Evolutionary conservation across 2,888 invertebrate species (phyloP).

Genomic region (Sphaerophoria taeniata): DNA sequence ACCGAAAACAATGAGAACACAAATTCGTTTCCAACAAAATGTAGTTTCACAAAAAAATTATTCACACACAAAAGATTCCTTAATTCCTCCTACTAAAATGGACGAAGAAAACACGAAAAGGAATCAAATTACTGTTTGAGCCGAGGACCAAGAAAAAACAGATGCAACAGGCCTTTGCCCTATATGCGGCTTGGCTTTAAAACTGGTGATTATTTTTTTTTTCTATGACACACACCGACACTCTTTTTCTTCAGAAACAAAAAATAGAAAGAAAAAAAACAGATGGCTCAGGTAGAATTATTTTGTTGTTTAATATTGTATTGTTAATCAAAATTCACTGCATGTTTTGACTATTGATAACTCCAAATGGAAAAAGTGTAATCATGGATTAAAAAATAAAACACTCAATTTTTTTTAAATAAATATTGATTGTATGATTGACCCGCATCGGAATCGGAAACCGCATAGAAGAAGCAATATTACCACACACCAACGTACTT

Average conservation of each 20-base stretch:
- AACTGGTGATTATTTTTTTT: conserved; percentile 17
- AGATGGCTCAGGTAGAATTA: conserved; percentile 28
- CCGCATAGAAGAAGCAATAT: conserved; percentile 43
- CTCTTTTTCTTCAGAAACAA: not conserved
- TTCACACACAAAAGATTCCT: conserved; percentile 28
- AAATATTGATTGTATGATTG: conserved; percentile 29
- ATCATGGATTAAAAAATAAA: conserved; percentile 9
- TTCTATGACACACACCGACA: conserved; percentile 19
- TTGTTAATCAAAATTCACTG: conserved; percentile 2
- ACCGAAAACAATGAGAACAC: not conserved
- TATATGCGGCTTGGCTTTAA: conserved; percentile 36
- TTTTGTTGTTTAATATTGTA: conserved; percentile 7
- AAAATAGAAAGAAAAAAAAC: not conserved
- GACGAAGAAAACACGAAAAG: conserved; percentile 64
- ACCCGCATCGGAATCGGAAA: conserved; percentile 47
- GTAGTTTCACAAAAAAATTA: conserved; percentile 10
- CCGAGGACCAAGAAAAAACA: conserved; percentile 13
- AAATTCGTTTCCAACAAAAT: conserved; percentile 47
- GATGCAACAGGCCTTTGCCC: conserved; percentile 65
- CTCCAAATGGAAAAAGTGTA: not conserved
- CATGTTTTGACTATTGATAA: not conserved
- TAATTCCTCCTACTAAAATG: conserved; percentile 30
- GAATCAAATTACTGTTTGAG: conserved; percentile 55
- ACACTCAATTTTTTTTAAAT: conserved; percentile 30
- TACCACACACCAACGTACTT: conserved; percentile 63